phyloP scores from a whole-genome alignment of 2,888 invertebrate genomes.

The Temnothorax ravouxi region DNA sequence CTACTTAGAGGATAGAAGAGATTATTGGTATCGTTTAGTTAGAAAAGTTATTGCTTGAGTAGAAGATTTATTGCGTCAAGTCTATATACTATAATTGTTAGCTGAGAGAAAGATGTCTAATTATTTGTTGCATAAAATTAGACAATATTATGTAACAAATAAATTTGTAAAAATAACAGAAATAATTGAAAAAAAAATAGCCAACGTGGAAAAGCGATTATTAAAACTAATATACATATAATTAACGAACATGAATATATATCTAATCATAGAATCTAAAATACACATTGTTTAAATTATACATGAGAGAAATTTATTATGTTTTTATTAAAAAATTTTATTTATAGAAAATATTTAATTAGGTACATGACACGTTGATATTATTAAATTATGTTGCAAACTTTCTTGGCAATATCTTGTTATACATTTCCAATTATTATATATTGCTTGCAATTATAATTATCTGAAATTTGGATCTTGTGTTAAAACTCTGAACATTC shows the following conservation, averaged over 20 bases:
- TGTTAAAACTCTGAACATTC: background rate
- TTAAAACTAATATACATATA: background rate
- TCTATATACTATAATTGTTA: background rate
- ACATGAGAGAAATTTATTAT: background rate
- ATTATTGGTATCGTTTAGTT: slow-evolving; percentile 31
- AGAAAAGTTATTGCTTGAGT: slow-evolving; percentile 29
- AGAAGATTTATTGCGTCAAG: slow-evolving; percentile 9
- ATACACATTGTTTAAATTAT: background rate
- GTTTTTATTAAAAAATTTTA: background rate
- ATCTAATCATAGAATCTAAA: background rate
- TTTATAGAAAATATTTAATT: background rate
- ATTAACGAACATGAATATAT: background rate
- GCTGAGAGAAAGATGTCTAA: background rate
- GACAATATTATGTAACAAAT: slow-evolving; percentile 10
- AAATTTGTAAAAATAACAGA: background rate
- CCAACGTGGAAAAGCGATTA: background rate
- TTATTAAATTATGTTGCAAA: background rate
- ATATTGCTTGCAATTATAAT: background rate
- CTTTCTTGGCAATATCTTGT: background rate
- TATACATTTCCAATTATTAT: background rate
- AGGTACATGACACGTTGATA: background rate
- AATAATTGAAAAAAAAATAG: background rate
- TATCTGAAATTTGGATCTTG: slow-evolving; percentile 26
- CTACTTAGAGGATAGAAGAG: slow-evolving; percentile 34
- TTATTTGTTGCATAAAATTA: background rate